Percentiles rank a stretch among this genome's conserved stretches.
Evolutionary conservation across 2,797 vertebrate species (phyloP).

Genomic region (Monodelphis domestica): DNA sequence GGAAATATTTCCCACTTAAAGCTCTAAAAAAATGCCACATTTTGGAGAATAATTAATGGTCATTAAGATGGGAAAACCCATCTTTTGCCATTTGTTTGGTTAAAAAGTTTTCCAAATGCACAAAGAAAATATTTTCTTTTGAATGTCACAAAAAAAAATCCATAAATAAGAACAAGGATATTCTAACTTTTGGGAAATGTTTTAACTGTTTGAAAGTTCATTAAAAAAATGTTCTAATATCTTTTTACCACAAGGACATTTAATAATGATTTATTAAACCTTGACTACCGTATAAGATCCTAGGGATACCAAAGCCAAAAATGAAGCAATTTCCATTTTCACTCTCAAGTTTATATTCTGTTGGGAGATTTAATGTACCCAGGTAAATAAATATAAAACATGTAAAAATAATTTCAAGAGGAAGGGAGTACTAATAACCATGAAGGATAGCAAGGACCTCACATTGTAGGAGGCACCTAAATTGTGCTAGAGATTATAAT

Average conservation of each 20-base stretch:
- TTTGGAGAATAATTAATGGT: slow-evolving; percentile 57
- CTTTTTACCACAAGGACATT: slow-evolving; percentile 16
- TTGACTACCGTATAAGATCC: not conserved
- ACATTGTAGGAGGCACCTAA: no score
- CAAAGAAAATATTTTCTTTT: slow-evolving; percentile 52
- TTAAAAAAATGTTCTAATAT: slow-evolving; percentile 38
- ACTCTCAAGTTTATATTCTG: not conserved
- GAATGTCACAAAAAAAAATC: slow-evolving; percentile 30
- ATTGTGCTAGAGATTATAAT: not conserved
- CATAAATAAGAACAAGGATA: slow-evolving; percentile 43
- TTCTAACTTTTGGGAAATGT: slow-evolving; percentile 45
- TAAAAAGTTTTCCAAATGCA: slow-evolving; percentile 40
- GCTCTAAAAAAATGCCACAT: slow-evolving; percentile 57
- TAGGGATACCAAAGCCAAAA: not conserved
- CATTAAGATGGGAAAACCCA: slow-evolving; percentile 50
- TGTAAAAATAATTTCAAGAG: not conserved
- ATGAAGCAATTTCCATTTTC: not conserved
- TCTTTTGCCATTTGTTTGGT: slow-evolving; percentile 41
- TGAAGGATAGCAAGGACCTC: no score
- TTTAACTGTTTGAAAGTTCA: slow-evolving; percentile 44
- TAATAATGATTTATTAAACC: not conserved
- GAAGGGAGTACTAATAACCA: not conserved
- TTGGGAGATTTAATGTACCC: not conserved
- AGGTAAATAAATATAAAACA: not conserved
- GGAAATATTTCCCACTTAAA: slow-evolving; percentile 32